A percentile compares a stretch with the other conserved stretches of the same genome.
Conservation (phyloP, 2,113 vertebrate species). For the Xyrauchen texanus region DNA sequence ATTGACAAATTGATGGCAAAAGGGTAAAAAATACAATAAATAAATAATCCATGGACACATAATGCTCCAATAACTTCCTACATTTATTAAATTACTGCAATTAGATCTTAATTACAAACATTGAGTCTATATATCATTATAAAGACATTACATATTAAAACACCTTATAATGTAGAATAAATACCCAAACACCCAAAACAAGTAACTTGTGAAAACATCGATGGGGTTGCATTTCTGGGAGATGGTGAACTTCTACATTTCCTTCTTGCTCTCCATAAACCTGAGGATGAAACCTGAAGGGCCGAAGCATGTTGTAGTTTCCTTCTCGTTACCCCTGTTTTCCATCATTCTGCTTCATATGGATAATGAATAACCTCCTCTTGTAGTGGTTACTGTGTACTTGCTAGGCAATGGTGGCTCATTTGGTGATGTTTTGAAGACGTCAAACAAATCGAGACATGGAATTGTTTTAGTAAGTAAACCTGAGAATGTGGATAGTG, state of each 20-base stretch:
- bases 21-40: no score
- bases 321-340: background rate
- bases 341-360: background rate
- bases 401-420: slow-evolving; percentile 81
- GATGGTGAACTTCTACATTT: slow-evolving; percentile 52
- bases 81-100: no score
- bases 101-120: no score
- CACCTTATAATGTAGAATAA: background rate
- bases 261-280: slow-evolving; percentile 64
- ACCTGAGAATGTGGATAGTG: background rate
- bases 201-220: slow-evolving; percentile 58
- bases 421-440: slow-evolving; percentile 81
- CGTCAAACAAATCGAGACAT: slow-evolving; percentile 73
- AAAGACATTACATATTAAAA: no score
- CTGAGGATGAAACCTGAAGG: slow-evolving; percentile 62
- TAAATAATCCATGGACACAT: no score
- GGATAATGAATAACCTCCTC: background rate
- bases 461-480: slow-evolving; percentile 78
- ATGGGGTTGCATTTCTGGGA: slow-evolving; percentile 65
- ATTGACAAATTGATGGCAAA: no score
- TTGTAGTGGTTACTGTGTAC: slow-evolving; percentile 82
- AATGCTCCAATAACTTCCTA: no score
- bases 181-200: no score
- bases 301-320: slow-evolving; percentile 19
- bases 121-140: no score